Evolutionary conservation across 2,888 invertebrate species (phyloP), one percentile per base, ranked within the genome.

Genomic region (Pseudanteris insignis): DNA sequence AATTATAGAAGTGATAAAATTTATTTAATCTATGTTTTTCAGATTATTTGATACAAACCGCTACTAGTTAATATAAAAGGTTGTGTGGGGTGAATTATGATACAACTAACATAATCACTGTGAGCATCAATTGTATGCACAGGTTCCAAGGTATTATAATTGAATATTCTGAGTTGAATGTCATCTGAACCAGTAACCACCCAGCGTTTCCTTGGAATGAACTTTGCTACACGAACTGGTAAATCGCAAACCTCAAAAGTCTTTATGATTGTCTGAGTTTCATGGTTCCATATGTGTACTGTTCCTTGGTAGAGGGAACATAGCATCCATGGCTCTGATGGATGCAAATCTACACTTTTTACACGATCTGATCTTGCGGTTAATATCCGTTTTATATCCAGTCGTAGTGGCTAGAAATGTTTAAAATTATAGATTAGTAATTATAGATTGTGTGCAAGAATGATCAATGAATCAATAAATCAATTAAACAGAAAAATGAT

Each of bases 271-370:
- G 89, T 88, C 81, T 97, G 97, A 61, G 91, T 93, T 79, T 99
- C 98, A 83, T 94, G 91, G 81, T 99, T 98, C 97, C 98, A 99
- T 75, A 99, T 93, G 85, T 99, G 97, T 71, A 98, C 96, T 83
- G 98, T 94, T 70, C 99, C 99, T 83, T 96, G 97, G 85, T 99
- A 99, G 21, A 99, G 84, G 0, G 69, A 66, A 72, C 96, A 97
- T 43, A 99, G 85, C 88, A 99, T 93, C 99, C 99, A 99, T 67
- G 97, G 96, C 80, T 99, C 99, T 28, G 91, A 86, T 0, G 98
- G 97, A 81, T 99, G 99, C 68, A 99, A 86, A 81, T 99, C 99
- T 7, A 96, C 95, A 80, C 93, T 93, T 83, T 99, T 99, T 40
- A 99, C 98, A 68, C 99, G 88, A 82, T 99, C 99, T 5, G 98